A percentile compares a stretch with the other conserved stretches of the same genome.
Evolutionary conservation across 2,797 vertebrate species (phyloP).

Genomic region (Gymnoscopelus braueri): DNA sequence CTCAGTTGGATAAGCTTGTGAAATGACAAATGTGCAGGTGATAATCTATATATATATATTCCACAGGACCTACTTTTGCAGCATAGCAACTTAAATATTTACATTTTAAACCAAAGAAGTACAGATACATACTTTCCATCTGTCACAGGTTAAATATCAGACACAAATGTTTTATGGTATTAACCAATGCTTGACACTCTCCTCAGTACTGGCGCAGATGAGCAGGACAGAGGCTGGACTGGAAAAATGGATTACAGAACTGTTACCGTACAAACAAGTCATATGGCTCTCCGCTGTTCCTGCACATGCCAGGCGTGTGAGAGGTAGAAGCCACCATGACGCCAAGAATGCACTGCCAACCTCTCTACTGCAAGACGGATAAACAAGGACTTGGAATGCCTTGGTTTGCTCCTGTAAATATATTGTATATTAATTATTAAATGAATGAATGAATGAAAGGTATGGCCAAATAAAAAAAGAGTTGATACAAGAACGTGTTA

Average conservation of each 20-base stretch:
- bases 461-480: constrained; percentile 75
- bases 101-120: no score
- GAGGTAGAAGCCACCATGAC: constrained; percentile 47
- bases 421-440: constrained; percentile 74
- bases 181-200: not conserved
- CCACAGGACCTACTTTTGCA: no score
- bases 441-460: constrained; percentile 57
- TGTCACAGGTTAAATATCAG: not conserved
- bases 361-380: constrained; percentile 62
- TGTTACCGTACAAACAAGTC: constrained; percentile 26
- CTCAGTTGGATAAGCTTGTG: no score
- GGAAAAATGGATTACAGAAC: constrained; percentile 23
- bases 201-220: constrained; percentile 85
- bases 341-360: constrained; percentile 74
- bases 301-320: constrained; percentile 12
- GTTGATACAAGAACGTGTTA: constrained; percentile 46
- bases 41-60: no score
- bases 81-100: no score
- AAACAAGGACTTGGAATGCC: constrained; percentile 46
- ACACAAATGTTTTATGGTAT: not conserved
- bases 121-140: no score
- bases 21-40: no score
- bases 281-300: constrained; percentile 5
- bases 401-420: constrained; percentile 75
- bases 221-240: constrained; percentile 49